Evolutionary conservation across 64 coral and sea anemone genomes (phyloP).

Genomic region (Acropora yongei): DNA sequence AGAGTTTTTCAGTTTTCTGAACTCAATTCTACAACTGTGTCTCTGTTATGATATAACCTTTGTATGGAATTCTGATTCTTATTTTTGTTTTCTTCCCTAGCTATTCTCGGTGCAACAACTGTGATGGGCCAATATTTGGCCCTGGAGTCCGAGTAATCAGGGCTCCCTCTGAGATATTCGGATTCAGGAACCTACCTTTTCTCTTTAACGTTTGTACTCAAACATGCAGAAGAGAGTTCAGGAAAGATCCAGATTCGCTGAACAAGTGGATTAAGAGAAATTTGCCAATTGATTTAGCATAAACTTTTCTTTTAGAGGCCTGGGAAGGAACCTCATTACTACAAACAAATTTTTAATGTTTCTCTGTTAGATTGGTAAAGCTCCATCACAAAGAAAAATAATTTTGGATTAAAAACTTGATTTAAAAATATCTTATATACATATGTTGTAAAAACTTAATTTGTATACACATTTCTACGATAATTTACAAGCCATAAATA

Average conservation of each 20-base stretch:
- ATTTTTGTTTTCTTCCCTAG: conserved; percentile 36
- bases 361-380: too few species aligned
- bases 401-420: background rate
- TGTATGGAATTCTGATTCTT: too few species aligned
- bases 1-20: too few species aligned
- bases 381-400: background rate
- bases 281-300: background rate
- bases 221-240: conserved; percentile 83
- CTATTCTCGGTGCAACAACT: conserved; percentile 84
- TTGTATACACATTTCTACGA: background rate
- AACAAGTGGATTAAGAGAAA: conserved; percentile 77
- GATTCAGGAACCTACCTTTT: conserved; percentile 77
- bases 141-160: conserved; percentile 89
- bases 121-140: conserved; percentile 80
- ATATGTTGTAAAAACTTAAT: background rate
- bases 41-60: background rate
- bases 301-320: background rate
- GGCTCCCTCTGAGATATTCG: conserved; percentile 65
- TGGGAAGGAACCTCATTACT: background rate
- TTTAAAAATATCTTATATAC: background rate
- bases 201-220: conserved; percentile 88
- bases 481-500: conserved; percentile 3
- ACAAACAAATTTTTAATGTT: background rate
- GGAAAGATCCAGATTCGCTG: conserved; percentile 69
- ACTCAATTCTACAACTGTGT: too few species aligned